These are phyloP conservation scores for cattle (Bos taurus) DNA, from an alignment of 2,113 vertebrate species.

Conservation along the genomic window ARS-UCD2.0 NC_037349.1:52189001-52189500, in stretches of 20 bases:
- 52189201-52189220: too few species aligned
- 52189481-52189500: not conserved
- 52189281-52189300: not conserved
- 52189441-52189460: not conserved
- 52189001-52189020: too few species aligned
- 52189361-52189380: not conserved
- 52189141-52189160: too few species aligned
- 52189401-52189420: not conserved
- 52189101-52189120: too few species aligned
- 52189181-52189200: too few species aligned
- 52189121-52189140: too few species aligned
- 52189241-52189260: not conserved
- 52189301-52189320: not conserved
- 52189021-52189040: too few species aligned
- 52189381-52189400: not conserved
- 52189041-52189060: too few species aligned
- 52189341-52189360: not conserved
- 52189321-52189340: not conserved
- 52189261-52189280: not conserved
- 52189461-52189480: not conserved
- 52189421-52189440: not conserved
- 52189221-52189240: not conserved
- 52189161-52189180: too few species aligned
- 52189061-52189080: too few species aligned
- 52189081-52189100: too few species aligned